Evolutionary conservation across 2,888 invertebrate species (phyloP).

Genomic region (Chelonus formosanus): DNA sequence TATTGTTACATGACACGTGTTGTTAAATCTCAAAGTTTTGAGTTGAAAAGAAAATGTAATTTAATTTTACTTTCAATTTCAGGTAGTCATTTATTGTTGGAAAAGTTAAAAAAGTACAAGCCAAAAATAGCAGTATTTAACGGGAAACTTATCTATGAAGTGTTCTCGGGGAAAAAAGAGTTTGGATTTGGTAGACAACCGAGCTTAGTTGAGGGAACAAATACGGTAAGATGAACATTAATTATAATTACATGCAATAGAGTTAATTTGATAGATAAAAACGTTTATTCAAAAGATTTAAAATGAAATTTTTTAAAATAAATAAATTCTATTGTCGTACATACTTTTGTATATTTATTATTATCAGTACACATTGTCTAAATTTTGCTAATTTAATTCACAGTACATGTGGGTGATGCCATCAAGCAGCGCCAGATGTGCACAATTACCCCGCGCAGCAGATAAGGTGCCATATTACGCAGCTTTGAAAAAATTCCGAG

Average conservation of each 20-base stretch:
- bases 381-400: slow-evolving; percentile 50
- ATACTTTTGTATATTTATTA: neutral
- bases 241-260: slow-evolving; percentile 40
- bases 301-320: slow-evolving; percentile 25
- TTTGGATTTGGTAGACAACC: slow-evolving; percentile 97
- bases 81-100: slow-evolving; percentile 83
- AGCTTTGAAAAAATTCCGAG: slow-evolving; percentile 93
- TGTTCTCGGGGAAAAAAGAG: slow-evolving; percentile 96
- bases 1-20: too few relatives aligned
- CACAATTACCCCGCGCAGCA: slow-evolving; percentile 95
- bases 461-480: slow-evolving; percentile 99
- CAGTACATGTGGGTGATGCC: slow-evolving; percentile 99
- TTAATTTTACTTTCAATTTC: slow-evolving; percentile 37
- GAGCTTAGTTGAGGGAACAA: slow-evolving; percentile 90
- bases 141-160: slow-evolving; percentile 98
- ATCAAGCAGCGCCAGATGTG: slow-evolving; percentile 95
- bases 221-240: slow-evolving; percentile 77
- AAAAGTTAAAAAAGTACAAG: slow-evolving; percentile 89
- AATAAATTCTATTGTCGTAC: neutral
- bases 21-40: too few relatives aligned
- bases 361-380: neutral
- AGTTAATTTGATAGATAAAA: slow-evolving; percentile 58
- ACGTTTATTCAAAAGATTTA: slow-evolving; percentile 1
- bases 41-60: too few relatives aligned
- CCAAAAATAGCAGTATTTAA: slow-evolving; percentile 98